Evolutionary conservation across 2,888 invertebrate genomes (phyloP), one percentile per base, ranked within the genome.

Genomic region (Calliphora vomitoria): DNA sequence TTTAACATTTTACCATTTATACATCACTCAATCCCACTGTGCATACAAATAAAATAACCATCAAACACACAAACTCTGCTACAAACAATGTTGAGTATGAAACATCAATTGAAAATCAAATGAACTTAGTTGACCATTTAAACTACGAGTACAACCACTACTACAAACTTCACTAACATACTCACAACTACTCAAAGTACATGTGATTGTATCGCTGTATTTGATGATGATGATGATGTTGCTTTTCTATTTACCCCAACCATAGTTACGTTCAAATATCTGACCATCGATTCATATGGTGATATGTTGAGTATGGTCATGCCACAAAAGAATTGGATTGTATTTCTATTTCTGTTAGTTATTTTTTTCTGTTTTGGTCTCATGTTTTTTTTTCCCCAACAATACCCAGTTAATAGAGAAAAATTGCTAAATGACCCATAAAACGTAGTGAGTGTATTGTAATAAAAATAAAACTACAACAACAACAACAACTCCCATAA

Each of bases 401-500:
- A 81, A 80, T 82, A 66, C 18, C 38, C 47, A 79, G 82, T 87
- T 87, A 87, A 87, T 88, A 89, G 86, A 90, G 85, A 87, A 84
- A 89, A 89, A 90, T 90, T 89, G 89, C 89, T 88, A 89, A 90
- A 90, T 90, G 90, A 90, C 89, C 90, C 90, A 87, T 88, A 90
- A 89, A 88, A 89, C 88, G 84, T 86, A 87, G 68, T 55, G 76
- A 58, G 82, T 79, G 79, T 83, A 60, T 31, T 69, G 69, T 25
- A 82, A 85, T 87, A 82, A 84, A 86, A 85, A 85, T 53, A 60
- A 31, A 84, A 55, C 38, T 50, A 53, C 69, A 44, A 64, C 18
- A 64, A 47, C 8, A 83, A 62, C 31, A 68, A 71, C 15, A 69
- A 35, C 31, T n/a, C n/a, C n/a, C n/a, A n/a, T n/a, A n/a, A n/a